phyloP scores from a whole-genome alignment of 2,113 vertebrate species.

The Merops nubicus region DNA sequence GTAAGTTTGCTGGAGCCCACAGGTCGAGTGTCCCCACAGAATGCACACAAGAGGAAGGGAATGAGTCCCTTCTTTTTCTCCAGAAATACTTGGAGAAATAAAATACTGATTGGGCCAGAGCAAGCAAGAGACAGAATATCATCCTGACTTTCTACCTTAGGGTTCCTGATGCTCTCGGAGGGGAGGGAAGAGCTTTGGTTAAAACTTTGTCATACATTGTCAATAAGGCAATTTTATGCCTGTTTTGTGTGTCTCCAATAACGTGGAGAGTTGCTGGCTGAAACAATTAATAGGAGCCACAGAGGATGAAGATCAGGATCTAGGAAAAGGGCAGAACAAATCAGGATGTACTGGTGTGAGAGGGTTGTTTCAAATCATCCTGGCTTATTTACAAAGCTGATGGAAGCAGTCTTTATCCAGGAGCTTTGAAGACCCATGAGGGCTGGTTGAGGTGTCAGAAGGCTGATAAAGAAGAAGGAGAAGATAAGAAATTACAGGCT shows the following conservation, averaged over 20 bases:
- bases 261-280: not conserved
- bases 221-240: not conserved
- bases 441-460: not conserved
- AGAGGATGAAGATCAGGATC: not conserved
- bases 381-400: not conserved
- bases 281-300: not conserved
- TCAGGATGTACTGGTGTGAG: not conserved
- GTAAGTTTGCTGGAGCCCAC: not conserved
- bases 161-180: not conserved
- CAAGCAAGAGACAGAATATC: not conserved
- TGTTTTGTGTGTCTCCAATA: not conserved
- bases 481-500: constrained; percentile 23
- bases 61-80: not conserved
- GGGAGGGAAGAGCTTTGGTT: not conserved
- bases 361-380: not conserved
- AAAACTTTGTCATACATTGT: not conserved
- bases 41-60: not conserved
- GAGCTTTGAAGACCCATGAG: constrained; percentile 12
- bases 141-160: not conserved
- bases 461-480: not conserved
- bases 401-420: constrained; percentile 8
- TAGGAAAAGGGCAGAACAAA: not conserved
- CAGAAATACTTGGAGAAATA: not conserved
- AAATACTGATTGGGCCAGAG: not conserved
- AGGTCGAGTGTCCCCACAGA: not conserved